Evolutionary conservation across 2,888 invertebrate genomes (phyloP), one percentile per base, ranked within the genome.

Genomic region (Stenotaenia linearis): DNA sequence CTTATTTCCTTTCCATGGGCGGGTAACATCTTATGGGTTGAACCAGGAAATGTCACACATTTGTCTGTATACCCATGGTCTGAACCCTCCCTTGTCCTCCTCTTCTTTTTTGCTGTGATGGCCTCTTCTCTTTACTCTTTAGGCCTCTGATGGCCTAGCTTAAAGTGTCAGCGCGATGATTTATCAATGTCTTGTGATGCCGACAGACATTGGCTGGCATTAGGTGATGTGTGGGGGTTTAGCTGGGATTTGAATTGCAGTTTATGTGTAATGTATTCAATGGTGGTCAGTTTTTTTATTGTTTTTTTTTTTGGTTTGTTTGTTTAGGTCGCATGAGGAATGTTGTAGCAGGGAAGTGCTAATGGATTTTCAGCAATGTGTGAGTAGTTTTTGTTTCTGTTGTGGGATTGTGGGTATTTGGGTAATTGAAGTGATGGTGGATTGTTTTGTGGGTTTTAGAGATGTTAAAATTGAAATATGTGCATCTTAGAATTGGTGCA

Each of bases 41-140:
- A 61, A 61, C 61, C 61, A 61, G 61, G 61, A 61, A 61, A 61
- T 61, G 61, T 61, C 61, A 61, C 61, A 61, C 61, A 61, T 61
- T 61, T 61, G 61, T 23, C 61, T 61, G 61, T 61, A 45, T 45
- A 61, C 61, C 61, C 61, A 61, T 61, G 61, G 61, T 61, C 61
- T 61, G 61, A 61, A 61, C 61, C 61, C 61, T 61, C 61, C 61
- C 25, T 15, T 23, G 23, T 9, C 25, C 25, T 61, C 61, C 61
- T 61, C 61, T 12, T 61, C 23, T 61, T 25, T 23, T 6, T 61
- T 23, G 10, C 3, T 25, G 1, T 21, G 6, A 25, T 25, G 61
- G 61, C 61, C 61, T 61, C 61, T 61, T 61, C 61, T 61, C 25
- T 61, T 61, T 6, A 23, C 61, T 61, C 25, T 61, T 61, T 6